These are phyloP conservation scores for Cryptophagus acutangulus DNA, from an alignment of 2,888 invertebrate genomes.

Conservation along the genomic window DNA sequence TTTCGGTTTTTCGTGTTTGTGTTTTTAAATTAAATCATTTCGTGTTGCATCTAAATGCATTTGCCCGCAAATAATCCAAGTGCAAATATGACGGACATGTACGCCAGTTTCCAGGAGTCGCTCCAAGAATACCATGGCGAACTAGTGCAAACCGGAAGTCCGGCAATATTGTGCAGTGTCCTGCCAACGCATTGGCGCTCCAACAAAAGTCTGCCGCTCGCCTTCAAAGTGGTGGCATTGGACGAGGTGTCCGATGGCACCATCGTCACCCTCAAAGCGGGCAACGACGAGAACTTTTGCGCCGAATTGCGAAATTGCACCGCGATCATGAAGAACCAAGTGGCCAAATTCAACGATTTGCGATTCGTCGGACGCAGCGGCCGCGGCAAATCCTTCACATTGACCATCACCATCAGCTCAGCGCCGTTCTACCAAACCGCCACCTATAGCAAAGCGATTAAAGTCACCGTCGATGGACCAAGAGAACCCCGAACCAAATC, in stretches of 20 bases:
- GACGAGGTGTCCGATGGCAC: constrained; percentile 95
- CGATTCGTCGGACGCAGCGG: constrained; percentile 97
- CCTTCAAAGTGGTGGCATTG: constrained; percentile 92
- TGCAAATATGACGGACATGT: constrained; percentile 68
- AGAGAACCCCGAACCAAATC: constrained; percentile 95
- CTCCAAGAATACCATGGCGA: constrained; percentile 89
- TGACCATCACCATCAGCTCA: constrained; percentile 88
- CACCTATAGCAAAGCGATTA: constrained; percentile 93
- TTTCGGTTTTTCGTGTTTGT: constrained; percentile 19
- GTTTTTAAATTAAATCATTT: constrained; percentile 10
- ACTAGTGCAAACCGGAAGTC: constrained; percentile 90
- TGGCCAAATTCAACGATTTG: constrained; percentile 97
- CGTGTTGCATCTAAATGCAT: constrained; percentile 53
- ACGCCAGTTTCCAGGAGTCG: constrained; percentile 69
- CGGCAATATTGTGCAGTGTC: constrained; percentile 89
- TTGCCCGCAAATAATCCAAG: constrained; percentile 55
- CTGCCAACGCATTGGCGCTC: constrained; percentile 95
- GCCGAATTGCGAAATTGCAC: constrained; percentile 91
- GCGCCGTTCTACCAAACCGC: constrained; percentile 77
- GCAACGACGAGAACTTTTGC: constrained; percentile 97
- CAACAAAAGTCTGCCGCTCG: constrained; percentile 93
- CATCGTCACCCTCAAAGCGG: constrained; percentile 86
- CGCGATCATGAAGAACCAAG: constrained; percentile 94
- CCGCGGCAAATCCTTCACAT: constrained; percentile 90
- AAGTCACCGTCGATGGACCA: constrained; percentile 99